These are phyloP conservation scores for Stenolophus ochropezus DNA, from an alignment of 2,888 invertebrate genomes.

Conservation along the genomic window DNA sequence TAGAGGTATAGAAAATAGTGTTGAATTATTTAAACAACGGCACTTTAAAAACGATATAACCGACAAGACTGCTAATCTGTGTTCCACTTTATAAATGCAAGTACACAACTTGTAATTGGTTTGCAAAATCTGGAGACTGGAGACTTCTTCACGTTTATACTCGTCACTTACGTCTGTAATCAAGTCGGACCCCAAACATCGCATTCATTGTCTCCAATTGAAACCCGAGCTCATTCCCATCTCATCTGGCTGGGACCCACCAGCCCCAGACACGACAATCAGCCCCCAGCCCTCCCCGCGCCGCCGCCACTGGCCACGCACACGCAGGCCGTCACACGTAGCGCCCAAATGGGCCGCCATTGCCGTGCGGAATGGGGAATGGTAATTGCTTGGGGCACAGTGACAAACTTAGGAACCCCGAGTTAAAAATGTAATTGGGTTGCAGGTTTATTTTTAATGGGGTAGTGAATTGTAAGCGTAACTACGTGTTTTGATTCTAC, in stretches of 20 bases:
- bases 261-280: slow-evolving; percentile 30
- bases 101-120: no score
- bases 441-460: not conserved
- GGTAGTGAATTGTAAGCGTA: not conserved
- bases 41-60: no score
- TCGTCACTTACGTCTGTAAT: no score
- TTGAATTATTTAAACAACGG: no score
- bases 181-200: not conserved
- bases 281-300: not conserved
- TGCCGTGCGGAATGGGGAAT: slow-evolving; percentile 4
- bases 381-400: slow-evolving; percentile 13
- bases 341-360: slow-evolving; percentile 4
- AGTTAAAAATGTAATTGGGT: slow-evolving; percentile 4
- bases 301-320: not conserved
- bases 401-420: not conserved
- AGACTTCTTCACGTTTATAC: no score
- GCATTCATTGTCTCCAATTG: slow-evolving; percentile 1
- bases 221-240: not conserved
- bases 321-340: slow-evolving; percentile 32
- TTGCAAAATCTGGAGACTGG: no score
- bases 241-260: not conserved
- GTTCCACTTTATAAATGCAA: no score
- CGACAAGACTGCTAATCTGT: no score
- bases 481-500: not conserved
- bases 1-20: no score